Base-by-base conservation (phyloP, 2,888 invertebrate species). In the Trachelus troglodyta region DNA sequence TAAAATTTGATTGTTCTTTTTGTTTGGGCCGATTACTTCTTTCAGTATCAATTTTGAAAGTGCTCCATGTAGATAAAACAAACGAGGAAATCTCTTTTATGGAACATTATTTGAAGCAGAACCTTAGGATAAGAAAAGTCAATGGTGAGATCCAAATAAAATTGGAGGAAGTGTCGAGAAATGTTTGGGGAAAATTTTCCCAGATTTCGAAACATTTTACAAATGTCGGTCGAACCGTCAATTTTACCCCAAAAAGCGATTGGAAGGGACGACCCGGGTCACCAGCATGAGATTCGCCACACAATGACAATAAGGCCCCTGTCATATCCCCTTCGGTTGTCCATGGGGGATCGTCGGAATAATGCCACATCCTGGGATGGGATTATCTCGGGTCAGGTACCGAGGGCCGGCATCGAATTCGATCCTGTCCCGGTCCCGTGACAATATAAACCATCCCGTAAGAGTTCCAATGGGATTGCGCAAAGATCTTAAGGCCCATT, bases 381-480 rank as follows among this genome's bases (percentile, higher is more conserved):
- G 91, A 91, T 91, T 91, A 91, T 91, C 90, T 90, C 85, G 84
- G 89, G 88, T 89, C 89, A 89, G 89, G 90, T 91, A 91, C 84
- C 71, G 76, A 83, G 80, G 82, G 81, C 56, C 79, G 81, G 78
- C 79, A 83, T 82, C 82, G 83, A 81, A 83, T 82, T 82, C 79
- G 80, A 81, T 80, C 78, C 69, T 30, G 71, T 23, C 56, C 56
- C 23, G 56, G 9, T 80, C 77, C 76, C 79, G 78, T 75, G 76
- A 81, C 75, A 81, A 80, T 78, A 69, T 34, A 23, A n/a, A 15
- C 71, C 34, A 71, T n/a, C 77, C 33, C 74, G 30, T 37, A 33
- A 35, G 73, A 69, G 78, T 82, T 85, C 56, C 79, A 87, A 88
- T 87, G 83, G 87, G 79, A 87, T 88, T 88, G 87, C 88, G 88